Base-by-base conservation (phyloP, 1,140 invertebrate species). In the Drosophila tsacasi region DNA sequence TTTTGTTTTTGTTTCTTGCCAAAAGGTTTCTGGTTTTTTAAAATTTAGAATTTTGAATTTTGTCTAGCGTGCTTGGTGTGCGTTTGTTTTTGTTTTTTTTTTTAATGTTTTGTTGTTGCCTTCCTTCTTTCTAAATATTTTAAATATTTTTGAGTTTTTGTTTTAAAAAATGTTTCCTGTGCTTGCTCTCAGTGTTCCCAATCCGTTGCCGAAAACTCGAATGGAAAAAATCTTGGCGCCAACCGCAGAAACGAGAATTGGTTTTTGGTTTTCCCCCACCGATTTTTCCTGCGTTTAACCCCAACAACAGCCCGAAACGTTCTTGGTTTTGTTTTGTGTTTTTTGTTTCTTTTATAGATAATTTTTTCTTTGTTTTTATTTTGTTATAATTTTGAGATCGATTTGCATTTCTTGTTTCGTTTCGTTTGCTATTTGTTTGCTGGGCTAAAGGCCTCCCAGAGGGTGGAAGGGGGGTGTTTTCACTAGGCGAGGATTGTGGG, bases 1-100 rank as follows among this genome's bases (percentile, higher is more conserved):
- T 30, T 30, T 32, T 32, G 32, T 32, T 35, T 35, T 35, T 35
- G 35, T 39, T 19, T 46, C 63, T 74, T 52, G 61, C 74, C 79
- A 71, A 71, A 71, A 71, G 64, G 32, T 71, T 87, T 58, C 46
- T 40, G 76, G 54, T 67, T 87, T 77, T 77, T 57, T 78, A 83
- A 77, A 92, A 92, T 92, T 92, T 92, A 87, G 91, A 92, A 92
- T 92, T 92, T 92, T 78, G 91, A 92, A 92, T 92, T 92, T 92
- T 91, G 89, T 65, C 84, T 89, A 89, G 81, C 81, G 84, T 87
- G 84, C 80, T 73, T 75, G 44, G 60, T 82, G 61, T 81, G 68
- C 83, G 75, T 83, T 25, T n/a, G n/a, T 17, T 49, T 17, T 49
- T 17, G 23, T 8, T 46, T 15, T 25, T 25, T 83, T 83, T 19